Evolutionary conservation across 2,797 vertebrate species (phyloP).

Genomic region (Masticophis lateralis): DNA sequence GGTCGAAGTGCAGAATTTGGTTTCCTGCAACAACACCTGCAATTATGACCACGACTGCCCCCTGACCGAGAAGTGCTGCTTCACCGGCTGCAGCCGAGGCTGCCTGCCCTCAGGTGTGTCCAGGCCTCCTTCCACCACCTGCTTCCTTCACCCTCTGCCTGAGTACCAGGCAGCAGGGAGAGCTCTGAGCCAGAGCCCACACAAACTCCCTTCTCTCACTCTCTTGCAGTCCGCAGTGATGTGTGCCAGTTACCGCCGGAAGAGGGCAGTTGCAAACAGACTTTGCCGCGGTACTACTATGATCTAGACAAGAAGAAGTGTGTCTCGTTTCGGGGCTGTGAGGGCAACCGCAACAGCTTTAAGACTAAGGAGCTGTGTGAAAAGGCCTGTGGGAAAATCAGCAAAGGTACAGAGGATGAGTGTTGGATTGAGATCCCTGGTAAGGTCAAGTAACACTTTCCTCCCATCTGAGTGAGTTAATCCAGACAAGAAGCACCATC

Average conservation of each 20-base stretch:
- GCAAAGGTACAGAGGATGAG: background rate
- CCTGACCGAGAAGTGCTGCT: slow-evolving; percentile 20
- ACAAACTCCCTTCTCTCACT: background rate
- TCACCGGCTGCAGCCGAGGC: background rate
- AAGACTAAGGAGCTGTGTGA: background rate
- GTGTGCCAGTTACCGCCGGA: background rate
- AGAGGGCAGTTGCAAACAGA: background rate
- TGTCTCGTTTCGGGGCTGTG: background rate
- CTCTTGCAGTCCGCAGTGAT: background rate
- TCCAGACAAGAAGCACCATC: too few relatives aligned
- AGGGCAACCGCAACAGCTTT: slow-evolving; percentile 13
- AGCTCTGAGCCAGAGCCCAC: background rate
- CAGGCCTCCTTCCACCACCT: too few relatives aligned
- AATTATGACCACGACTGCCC: background rate
- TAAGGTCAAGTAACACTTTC: background rate
- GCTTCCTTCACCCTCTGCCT: background rate
- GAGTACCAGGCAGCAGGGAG: background rate
- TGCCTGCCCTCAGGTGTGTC: background rate
- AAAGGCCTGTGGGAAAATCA: background rate
- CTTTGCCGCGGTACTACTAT: background rate
- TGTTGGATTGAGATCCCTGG: background rate
- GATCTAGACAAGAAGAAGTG: background rate
- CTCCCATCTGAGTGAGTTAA: background rate
- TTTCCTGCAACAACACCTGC: background rate
- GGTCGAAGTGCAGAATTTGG: background rate